A percentile compares a stretch with the other conserved stretches of the same genome.
Evolutionary conservation across 2,113 vertebrate genomes (phyloP).

Genomic region (Isurus oxyrinchus): DNA sequence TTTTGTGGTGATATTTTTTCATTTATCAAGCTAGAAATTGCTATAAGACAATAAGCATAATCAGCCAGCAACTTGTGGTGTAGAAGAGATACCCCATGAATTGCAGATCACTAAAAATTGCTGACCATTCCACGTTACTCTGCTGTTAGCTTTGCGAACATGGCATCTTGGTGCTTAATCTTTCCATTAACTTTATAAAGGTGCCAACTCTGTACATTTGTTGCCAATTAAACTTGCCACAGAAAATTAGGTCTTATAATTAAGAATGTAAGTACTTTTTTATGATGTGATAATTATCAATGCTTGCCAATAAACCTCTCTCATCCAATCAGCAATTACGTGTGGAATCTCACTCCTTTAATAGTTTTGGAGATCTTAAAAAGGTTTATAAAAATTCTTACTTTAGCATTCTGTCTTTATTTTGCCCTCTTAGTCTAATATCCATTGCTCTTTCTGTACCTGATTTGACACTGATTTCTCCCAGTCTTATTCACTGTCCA

Average conservation of each 20-base stretch:
- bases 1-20: not conserved
- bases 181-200: not conserved
- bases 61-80: not conserved
- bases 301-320: not conserved
- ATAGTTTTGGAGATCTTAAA: too few species aligned
- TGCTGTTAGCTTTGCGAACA: not conserved
- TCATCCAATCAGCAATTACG: too few species aligned
- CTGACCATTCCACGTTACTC: not conserved
- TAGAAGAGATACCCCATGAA: not conserved
- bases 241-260: not conserved
- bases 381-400: too few species aligned
- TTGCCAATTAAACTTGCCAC: not conserved
- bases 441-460: too few species aligned
- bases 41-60: not conserved
- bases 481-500: too few species aligned
- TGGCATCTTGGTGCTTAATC: not conserved
- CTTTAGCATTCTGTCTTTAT: too few species aligned
- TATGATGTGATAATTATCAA: not conserved
- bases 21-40: not conserved
- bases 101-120: not conserved
- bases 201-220: not conserved
- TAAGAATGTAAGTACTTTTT: not conserved
- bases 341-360: too few species aligned
- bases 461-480: too few species aligned
- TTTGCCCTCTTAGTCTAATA: too few species aligned